Base-by-base conservation (phyloP, 2,888 invertebrate species). In the Caenorhabditis japonica region DNA sequence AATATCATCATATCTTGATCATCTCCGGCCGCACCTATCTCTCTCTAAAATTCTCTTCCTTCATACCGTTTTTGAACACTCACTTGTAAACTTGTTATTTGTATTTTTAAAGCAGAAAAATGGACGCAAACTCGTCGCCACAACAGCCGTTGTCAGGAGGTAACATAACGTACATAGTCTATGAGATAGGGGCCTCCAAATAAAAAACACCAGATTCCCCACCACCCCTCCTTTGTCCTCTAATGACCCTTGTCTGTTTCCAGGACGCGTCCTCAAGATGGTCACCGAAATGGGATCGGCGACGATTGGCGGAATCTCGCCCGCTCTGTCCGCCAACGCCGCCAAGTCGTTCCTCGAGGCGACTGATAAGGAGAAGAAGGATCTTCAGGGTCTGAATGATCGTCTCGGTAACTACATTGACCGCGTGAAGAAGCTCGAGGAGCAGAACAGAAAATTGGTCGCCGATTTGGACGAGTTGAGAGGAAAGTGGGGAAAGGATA, bases 381-480 rank as follows among this genome's bases (percentile, higher is more conserved):
- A 89, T 76, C 87, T 90, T 86, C 82, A 82, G 66, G 85, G 85
- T 47, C 83, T 90, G 78, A 90, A 90, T 84, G 90, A 90, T 81
- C 87, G 90, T 69, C 89, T 90, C 76, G 90, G 89, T 82, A 87
- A 86, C 86, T 90, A 90, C 87, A 90, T 90, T 76, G 90, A 90
- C 83, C 89, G 87, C n/a, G 87, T 87, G 52, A 87, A 87, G 79
- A 81, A 82, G 43, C 80, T 87, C 59, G 87, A 87, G 69, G 87
- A 85, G 73, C 85, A 86, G 76, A 87, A 87, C 77, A 76, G 87
- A 25, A 85, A 87, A 71, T 76, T 87, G 46, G 87, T 86, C 30
- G 83, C 82, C 34, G 87, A 87, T 56, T 72, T 87, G 70, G 87
- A 87, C 71, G 85, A 86, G 52, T 76, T 87, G 51, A 77, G 87